Evolutionary conservation across 2,888 invertebrate genomes (phyloP).

Genomic region (Pantelozetes paolii): DNA sequence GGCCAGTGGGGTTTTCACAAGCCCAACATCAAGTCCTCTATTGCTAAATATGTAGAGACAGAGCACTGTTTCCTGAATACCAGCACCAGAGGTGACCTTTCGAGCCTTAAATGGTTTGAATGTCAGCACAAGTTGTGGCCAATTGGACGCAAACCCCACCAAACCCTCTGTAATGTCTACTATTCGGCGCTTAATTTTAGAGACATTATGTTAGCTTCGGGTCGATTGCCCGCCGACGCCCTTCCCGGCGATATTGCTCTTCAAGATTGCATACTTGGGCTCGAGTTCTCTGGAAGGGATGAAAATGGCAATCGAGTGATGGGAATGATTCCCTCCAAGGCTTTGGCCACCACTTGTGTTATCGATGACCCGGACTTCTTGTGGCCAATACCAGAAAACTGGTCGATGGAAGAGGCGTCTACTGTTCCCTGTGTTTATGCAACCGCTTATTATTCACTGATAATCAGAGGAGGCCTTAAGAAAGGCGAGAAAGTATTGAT

Average conservation of each 20-base stretch:
- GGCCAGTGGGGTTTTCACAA: slow-evolving; percentile 56
- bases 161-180: slow-evolving; percentile 62
- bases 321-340: slow-evolving; percentile 52
- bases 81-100: slow-evolving; percentile 84
- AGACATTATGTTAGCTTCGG: slow-evolving; percentile 88
- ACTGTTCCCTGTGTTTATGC: slow-evolving; percentile 56
- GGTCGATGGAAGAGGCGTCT: slow-evolving; percentile 54
- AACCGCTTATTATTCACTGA: slow-evolving; percentile 57
- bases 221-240: slow-evolving; percentile 92
- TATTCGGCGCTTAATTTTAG: slow-evolving; percentile 57
- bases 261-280: slow-evolving; percentile 60
- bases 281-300: slow-evolving; percentile 50
- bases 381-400: slow-evolving; percentile 53
- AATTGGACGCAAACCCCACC: slow-evolving; percentile 49
- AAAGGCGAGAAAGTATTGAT: slow-evolving; percentile 53
- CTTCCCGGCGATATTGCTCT: slow-evolving; percentile 62
- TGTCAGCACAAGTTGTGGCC: slow-evolving; percentile 67
- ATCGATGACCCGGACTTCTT: slow-evolving; percentile 61
- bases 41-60: slow-evolving; percentile 51
- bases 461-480: slow-evolving; percentile 54
- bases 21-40: slow-evolving; percentile 48
- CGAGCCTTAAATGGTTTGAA: slow-evolving; percentile 89
- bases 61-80: slow-evolving; percentile 95
- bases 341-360: slow-evolving; percentile 56
- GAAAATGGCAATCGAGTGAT: slow-evolving; percentile 51